Percentiles rank a stretch among this genome's conserved stretches.
phyloP scores from a whole-genome alignment of 2,113 vertebrate species.

The Epinephelus lanceolatus region DNA sequence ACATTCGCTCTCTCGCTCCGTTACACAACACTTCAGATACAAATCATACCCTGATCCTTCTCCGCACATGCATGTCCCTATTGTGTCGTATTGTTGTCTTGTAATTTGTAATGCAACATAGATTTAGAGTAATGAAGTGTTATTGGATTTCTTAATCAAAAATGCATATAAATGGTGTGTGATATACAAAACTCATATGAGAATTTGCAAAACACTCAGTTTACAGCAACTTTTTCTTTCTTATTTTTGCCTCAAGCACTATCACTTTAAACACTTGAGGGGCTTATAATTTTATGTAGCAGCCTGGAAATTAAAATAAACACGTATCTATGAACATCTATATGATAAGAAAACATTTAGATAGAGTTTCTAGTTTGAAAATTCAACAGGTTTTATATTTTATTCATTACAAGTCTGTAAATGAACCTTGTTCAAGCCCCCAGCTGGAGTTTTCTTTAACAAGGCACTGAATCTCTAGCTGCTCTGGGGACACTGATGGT shows the following conservation, averaged over 20 bases:
- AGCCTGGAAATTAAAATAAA: background rate
- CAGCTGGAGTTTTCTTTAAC: background rate
- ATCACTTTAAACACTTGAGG: background rate
- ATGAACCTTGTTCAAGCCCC: background rate
- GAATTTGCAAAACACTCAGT: background rate
- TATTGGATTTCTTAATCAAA: background rate
- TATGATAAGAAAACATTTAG: background rate
- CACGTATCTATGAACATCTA: background rate
- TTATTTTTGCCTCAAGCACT: background rate
- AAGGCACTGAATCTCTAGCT: slow-evolving; percentile 23
- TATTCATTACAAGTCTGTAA: background rate
- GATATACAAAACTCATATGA: background rate
- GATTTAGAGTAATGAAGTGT: background rate
- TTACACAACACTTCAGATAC: background rate
- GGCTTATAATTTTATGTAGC: background rate
- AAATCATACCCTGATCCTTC: slow-evolving; percentile 18
- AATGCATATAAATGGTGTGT: background rate
- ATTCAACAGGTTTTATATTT: background rate
- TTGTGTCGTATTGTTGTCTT: background rate
- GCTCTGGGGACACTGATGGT: slow-evolving; percentile 16
- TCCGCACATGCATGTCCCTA: background rate
- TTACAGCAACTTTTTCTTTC: background rate
- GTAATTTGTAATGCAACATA: background rate
- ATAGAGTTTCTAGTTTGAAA: background rate
- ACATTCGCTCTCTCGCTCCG: background rate